A percentile compares a stretch with the other conserved stretches of the same genome.
These are phyloP conservation scores for Trichacis sp. DNA, from an alignment of 2,888 invertebrate species.

Conservation along the genomic window DNA sequence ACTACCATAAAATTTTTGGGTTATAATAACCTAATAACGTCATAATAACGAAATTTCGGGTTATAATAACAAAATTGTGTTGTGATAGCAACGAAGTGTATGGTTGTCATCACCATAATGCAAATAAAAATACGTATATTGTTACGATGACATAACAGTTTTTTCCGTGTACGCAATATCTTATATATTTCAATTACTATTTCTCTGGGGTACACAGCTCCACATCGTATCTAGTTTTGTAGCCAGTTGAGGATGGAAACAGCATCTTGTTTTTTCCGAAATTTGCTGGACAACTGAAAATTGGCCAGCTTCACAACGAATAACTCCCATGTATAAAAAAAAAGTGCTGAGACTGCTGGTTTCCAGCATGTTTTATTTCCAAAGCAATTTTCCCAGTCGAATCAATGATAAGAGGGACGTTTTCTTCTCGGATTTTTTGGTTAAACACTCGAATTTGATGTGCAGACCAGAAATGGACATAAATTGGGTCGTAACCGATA, in stretches of 20 bases:
- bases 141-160: too few species aligned
- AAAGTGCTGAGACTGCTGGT: slow-evolving; percentile 4
- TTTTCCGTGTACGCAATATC: too few species aligned
- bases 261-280: slow-evolving; percentile 7
- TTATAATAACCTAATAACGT: too few species aligned
- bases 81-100: too few species aligned
- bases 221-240: slow-evolving; percentile 9
- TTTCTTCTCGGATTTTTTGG: neutral
- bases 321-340: slow-evolving; percentile 16
- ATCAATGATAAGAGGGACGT: slow-evolving; percentile 7
- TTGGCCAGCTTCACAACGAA: slow-evolving; percentile 6
- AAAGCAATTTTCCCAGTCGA: slow-evolving; percentile 6
- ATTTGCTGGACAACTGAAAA: slow-evolving; percentile 10
- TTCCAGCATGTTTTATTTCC: slow-evolving; percentile 5
- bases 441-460: slow-evolving; percentile 12
- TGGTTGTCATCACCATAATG: too few species aligned
- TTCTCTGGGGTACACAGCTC: slow-evolving; percentile 13
- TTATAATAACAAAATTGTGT: too few species aligned
- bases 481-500: slow-evolving; percentile 16
- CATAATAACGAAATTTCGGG: too few species aligned
- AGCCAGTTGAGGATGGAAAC: slow-evolving; percentile 10
- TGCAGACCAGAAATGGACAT: slow-evolving; percentile 12
- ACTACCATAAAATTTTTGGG: too few species aligned
- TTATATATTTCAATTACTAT: slow-evolving; percentile 6
- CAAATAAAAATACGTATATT: too few species aligned